Percentiles rank a stretch among this genome's conserved stretches.
These are phyloP conservation scores for Trachelus stipa DNA, from an alignment of 2,888 invertebrate species.

Conservation along the genomic window DNA sequence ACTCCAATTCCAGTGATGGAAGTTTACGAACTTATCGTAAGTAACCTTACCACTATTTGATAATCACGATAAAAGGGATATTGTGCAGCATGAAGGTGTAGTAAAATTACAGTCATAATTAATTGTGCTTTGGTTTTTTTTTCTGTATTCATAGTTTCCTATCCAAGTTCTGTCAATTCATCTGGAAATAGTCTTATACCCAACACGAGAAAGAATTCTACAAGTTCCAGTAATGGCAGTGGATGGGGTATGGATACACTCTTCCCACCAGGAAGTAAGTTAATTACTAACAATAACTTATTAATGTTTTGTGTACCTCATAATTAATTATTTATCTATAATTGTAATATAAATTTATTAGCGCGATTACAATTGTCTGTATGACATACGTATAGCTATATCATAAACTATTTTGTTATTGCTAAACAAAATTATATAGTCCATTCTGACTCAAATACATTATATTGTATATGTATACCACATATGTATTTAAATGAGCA, in stretches of 20 bases:
- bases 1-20: constrained; percentile 50
- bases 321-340: too few species aligned
- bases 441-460: not conserved
- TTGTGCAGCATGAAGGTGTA: not conserved
- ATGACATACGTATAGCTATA: not conserved
- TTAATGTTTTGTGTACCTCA: not conserved
- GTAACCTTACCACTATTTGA: constrained; percentile 29
- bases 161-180: constrained; percentile 55
- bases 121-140: not conserved
- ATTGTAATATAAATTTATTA: not conserved
- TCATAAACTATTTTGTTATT: constrained; percentile 1
- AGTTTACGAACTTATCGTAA: constrained; percentile 50
- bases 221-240: constrained; percentile 58
- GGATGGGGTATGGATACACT: constrained; percentile 60
- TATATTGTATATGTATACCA: not conserved
- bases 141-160: constrained; percentile 44
- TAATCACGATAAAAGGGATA: not conserved
- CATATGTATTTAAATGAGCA: not conserved
- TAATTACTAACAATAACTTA: not conserved
- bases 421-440: not conserved
- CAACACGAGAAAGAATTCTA: constrained; percentile 54
- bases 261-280: constrained; percentile 50
- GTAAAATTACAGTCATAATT: not conserved
- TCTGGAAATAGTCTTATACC: constrained; percentile 53
- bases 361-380: constrained; percentile 9